Conservation (phyloP, 2,113 vertebrate genomes). For the Romanogobio albipinnatus region DNA sequence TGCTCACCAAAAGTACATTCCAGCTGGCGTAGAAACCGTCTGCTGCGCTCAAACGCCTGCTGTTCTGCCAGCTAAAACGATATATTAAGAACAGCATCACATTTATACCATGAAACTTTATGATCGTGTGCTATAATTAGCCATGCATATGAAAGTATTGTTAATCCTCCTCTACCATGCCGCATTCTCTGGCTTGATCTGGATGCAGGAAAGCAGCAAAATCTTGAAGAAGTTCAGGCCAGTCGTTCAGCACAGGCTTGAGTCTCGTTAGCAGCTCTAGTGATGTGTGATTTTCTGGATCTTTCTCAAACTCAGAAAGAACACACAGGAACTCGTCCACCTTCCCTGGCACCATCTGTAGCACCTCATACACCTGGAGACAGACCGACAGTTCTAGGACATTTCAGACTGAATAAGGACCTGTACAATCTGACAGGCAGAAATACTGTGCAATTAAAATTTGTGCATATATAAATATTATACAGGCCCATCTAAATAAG, state of each 20-base stretch:
- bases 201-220: slow-evolving; percentile 88
- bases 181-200: slow-evolving; percentile 84
- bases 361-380: slow-evolving; percentile 81
- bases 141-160: background rate
- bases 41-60: slow-evolving; percentile 88
- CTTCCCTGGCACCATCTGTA: slow-evolving; percentile 76
- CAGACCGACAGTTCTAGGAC: background rate
- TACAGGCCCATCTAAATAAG: background rate
- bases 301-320: slow-evolving; percentile 81
- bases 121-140: background rate
- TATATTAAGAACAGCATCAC: background rate
- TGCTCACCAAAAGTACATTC: slow-evolving; percentile 85
- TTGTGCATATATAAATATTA: background rate
- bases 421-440: background rate
- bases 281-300: slow-evolving; percentile 62
- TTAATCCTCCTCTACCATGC: slow-evolving; percentile 76
- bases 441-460: background rate
- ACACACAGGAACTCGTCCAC: slow-evolving; percentile 83
- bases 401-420: background rate
- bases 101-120: background rate
- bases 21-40: slow-evolving; percentile 84
- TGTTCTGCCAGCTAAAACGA: slow-evolving; percentile 84
- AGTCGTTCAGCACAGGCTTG: slow-evolving; percentile 74
- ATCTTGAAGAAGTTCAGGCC: slow-evolving; percentile 87
- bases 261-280: slow-evolving; percentile 80